phyloP scores from a whole-genome alignment of 2,113 vertebrate genomes.

The Gadus macrocephalus region DNA sequence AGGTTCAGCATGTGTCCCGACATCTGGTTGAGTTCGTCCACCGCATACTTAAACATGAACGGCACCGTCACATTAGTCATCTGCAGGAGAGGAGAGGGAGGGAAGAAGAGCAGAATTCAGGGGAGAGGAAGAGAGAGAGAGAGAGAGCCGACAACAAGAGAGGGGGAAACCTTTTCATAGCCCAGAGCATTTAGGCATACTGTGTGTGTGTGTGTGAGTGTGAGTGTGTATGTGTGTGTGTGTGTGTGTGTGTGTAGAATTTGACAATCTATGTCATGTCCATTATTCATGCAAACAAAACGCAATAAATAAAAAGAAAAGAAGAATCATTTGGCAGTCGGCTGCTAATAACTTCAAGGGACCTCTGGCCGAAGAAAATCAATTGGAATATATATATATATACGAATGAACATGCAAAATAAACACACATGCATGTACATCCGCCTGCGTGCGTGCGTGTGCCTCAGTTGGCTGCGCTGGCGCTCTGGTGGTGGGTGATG shows the following conservation, averaged over 20 bases:
- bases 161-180: too few relatives aligned
- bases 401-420: background rate
- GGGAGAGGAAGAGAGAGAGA: background rate
- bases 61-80: constrained; percentile 93
- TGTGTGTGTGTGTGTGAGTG: too few relatives aligned
- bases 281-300: too few relatives aligned
- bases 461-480: constrained; percentile 37
- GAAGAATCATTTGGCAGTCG: too few relatives aligned
- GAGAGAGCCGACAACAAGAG: too few relatives aligned
- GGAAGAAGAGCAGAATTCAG: constrained; percentile 32
- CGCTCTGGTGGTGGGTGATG: constrained; percentile 53
- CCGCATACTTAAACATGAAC: constrained; percentile 99
- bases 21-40: constrained; percentile 95
- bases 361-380: too few relatives aligned
- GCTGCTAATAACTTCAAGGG: too few relatives aligned
- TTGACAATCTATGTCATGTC: too few relatives aligned
- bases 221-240: too few relatives aligned
- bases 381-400: background rate
- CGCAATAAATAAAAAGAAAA: too few relatives aligned
- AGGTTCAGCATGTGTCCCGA: constrained; percentile 94
- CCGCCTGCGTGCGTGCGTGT: constrained; percentile 9
- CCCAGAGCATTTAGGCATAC: too few relatives aligned
- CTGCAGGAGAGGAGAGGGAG: constrained; percentile 63
- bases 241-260: too few relatives aligned
- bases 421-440: background rate